phyloP scores from a whole-genome alignment of 2,888 invertebrate species.

The Ecliptopera silaceata region DNA sequence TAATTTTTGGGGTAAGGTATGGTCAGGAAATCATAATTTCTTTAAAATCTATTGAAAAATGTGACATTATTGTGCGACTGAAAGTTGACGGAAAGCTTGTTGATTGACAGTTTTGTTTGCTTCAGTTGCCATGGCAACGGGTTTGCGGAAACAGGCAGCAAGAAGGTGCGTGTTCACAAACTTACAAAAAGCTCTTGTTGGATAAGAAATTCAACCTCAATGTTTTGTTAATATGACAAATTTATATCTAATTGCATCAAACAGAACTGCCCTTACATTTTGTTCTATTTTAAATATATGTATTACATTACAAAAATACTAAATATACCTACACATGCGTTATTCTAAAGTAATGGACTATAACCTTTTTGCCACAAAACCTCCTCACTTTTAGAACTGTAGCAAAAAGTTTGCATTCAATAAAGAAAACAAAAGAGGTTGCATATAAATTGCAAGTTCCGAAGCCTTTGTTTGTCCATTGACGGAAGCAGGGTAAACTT shows the following conservation, averaged over 20 bases:
- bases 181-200: constrained; percentile 12
- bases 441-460: constrained; percentile 6
- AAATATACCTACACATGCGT: too few relatives aligned
- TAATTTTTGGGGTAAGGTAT: constrained; percentile 35
- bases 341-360: too few relatives aligned
- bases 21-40: constrained; percentile 69
- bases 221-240: constrained; percentile 28
- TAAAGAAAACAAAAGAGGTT: background rate
- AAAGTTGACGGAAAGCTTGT: constrained; percentile 48
- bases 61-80: constrained; percentile 60
- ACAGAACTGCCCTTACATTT: constrained; percentile 43
- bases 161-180: constrained; percentile 44
- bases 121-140: constrained; percentile 57
- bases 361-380: background rate
- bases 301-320: too few relatives aligned
- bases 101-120: constrained; percentile 72
- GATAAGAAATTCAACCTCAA: constrained; percentile 39
- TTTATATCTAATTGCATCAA: constrained; percentile 19
- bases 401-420: background rate
- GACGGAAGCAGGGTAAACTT: constrained; percentile 58
- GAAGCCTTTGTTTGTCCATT: constrained; percentile 49
- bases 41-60: constrained; percentile 41
- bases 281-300: too few relatives aligned
- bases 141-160: constrained; percentile 61
- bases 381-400: background rate